These are phyloP conservation scores for Sturmia bella DNA, from an alignment of 2,888 invertebrate species.

Conservation along the genomic window DNA sequence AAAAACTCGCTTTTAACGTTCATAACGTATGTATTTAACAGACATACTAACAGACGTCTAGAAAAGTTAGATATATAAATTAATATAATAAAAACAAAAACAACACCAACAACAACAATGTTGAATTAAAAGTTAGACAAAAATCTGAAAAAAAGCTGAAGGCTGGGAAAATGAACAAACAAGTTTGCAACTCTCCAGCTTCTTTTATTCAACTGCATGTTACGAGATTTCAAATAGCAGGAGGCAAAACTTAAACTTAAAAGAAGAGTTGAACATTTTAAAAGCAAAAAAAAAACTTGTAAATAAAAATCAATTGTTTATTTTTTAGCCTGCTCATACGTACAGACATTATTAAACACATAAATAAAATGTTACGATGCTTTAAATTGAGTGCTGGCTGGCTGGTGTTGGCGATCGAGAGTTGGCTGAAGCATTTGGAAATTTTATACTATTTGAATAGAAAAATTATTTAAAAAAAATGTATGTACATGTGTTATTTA, in stretches of 20 bases:
- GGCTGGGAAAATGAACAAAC: constrained; percentile 79
- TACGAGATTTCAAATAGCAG: constrained; percentile 4
- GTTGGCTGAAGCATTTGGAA: no score
- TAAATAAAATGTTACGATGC: no score
- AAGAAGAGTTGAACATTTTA: neutral
- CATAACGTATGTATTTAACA: neutral
- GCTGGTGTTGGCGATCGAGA: no score
- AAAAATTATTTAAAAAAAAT: no score
- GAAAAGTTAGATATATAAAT: constrained; percentile 48
- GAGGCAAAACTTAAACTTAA: constrained; percentile 14
- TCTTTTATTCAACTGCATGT: constrained; percentile 73
- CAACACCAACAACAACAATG: constrained; percentile 45
- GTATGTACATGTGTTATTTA: no score
- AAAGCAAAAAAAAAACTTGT: neutral
- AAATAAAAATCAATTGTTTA: neutral
- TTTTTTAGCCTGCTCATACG: no score
- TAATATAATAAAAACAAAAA: constrained; percentile 26
- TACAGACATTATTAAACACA: no score
- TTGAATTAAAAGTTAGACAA: constrained; percentile 53
- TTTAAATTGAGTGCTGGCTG: no score
- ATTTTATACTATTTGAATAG: neutral
- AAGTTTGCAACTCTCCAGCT: constrained; percentile 71
- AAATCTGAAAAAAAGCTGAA: constrained; percentile 71
- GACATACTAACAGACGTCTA: constrained; percentile 25
- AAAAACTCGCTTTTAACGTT: no score